These are phyloP conservation scores for Andinoacara biseriatus DNA, from an alignment of 2,113 vertebrate genomes.

Conservation along the genomic window DNA sequence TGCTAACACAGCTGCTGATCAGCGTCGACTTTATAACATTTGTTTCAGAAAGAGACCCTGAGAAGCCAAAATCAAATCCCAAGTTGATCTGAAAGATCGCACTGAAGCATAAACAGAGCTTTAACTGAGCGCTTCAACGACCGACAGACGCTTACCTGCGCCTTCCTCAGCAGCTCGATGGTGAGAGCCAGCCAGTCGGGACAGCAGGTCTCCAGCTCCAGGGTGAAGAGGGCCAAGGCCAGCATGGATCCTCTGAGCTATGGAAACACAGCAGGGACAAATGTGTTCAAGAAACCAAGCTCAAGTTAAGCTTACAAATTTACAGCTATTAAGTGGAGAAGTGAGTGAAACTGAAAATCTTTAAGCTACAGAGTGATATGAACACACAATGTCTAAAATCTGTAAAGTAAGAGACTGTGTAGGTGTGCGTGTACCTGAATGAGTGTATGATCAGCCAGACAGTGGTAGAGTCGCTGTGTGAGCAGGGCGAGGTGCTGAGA, in stretches of 20 bases:
- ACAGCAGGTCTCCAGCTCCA: slow-evolving; percentile 95
- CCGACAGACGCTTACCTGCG: slow-evolving; percentile 82
- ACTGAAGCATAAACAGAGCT: not conserved
- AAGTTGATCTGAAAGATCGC: not conserved
- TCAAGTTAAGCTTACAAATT: not conserved
- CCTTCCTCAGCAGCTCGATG: slow-evolving; percentile 92
- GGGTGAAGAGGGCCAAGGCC: slow-evolving; percentile 90
- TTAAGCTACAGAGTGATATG: not conserved
- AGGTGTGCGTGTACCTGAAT: slow-evolving; percentile 47
- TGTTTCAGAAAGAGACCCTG: too few relatives aligned
- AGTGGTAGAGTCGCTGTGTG: slow-evolving; percentile 88
- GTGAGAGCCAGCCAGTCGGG: slow-evolving; percentile 95
- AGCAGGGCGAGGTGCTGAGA: slow-evolving; percentile 90
- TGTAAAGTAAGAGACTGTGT: not conserved
- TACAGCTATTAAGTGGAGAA: not conserved
- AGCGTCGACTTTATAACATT: not conserved
- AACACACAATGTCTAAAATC: not conserved
- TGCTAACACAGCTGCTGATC: not conserved
- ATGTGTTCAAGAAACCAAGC: not conserved
- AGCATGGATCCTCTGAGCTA: slow-evolving; percentile 94
- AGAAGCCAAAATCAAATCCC: not conserved
- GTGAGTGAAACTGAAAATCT: not conserved
- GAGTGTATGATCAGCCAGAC: slow-evolving; percentile 89
- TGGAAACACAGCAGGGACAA: slow-evolving; percentile 48
- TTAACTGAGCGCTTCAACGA: not conserved